Evolutionary conservation across 2,888 invertebrate genomes (phyloP), one percentile per base, ranked within the genome.

Genomic region (Drosophila greeni): DNA sequence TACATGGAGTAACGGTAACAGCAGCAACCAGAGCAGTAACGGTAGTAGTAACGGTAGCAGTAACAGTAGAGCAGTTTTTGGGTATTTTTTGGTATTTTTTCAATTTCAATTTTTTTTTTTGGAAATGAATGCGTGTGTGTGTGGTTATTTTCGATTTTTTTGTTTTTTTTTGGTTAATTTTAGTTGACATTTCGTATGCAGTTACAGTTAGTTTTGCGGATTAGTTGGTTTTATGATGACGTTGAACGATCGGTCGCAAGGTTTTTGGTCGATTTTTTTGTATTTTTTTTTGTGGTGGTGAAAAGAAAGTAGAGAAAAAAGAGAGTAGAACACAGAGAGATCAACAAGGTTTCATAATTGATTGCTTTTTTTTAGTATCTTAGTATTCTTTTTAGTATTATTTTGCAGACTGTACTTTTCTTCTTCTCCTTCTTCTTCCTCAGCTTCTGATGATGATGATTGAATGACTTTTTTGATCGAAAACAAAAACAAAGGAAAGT

Each of bases 241-340:
- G 60, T 76, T 60, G 67, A 59, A 69, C 67, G 70, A 67, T 68
- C 67, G 60, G 61, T 69, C 70, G 70, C 57, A 68, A 52, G 59
- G 57, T 67, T 37, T 58, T 66, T 59, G 39, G 45, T 67, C 52
- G 52, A 61, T 73, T 73, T 68, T 59, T 59, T 34, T 34, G 23
- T 56, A 1, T 56, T 33, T 37, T 39, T 47, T 39, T 14, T 55
- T 58, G 37, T 45, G 34, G 39, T 70, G 69, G 45, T 70, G 69
- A 76, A 86, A 84, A 72, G 84, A 75, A 80, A 83, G 74, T 76
- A 76, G 73, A 85, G 77, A 77, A 82, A 73, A 75, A 64, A 67
- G 72, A 72, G 58, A 67, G 66, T 69, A 75, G 66, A 80, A 78
- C 72, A 85, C 72, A 80, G 70, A 76, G 75, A 76, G 75, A 79